Evolutionary conservation across 2,113 vertebrate species (phyloP).

Genomic region (Apodemus sylvaticus): DNA sequence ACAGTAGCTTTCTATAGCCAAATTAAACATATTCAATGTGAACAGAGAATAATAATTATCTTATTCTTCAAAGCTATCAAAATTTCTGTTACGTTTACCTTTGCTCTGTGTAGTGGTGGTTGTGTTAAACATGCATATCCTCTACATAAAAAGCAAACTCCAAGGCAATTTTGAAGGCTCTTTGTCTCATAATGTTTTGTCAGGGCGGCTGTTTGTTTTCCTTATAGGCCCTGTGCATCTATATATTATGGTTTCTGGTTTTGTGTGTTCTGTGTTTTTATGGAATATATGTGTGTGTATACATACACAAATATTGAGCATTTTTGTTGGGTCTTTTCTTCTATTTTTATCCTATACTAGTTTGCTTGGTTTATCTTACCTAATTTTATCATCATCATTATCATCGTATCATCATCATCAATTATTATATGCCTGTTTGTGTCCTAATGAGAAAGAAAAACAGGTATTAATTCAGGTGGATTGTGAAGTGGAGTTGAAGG

Average conservation of each 20-base stretch:
- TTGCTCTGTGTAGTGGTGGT: background rate
- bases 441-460: background rate
- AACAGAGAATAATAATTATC: background rate
- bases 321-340: background rate
- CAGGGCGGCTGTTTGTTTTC: background rate
- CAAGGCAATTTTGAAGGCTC: background rate
- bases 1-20: background rate
- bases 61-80: background rate
- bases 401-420: background rate
- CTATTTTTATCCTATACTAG: background rate
- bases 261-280: background rate
- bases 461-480: background rate
- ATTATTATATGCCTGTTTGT: background rate
- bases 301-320: background rate
- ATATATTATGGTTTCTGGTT: background rate
- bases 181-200: background rate
- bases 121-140: background rate
- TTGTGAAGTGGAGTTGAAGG: background rate
- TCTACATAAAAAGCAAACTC: background rate
- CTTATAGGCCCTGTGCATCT: background rate
- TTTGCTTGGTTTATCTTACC: background rate
- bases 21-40: background rate
- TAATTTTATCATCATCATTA: background rate
- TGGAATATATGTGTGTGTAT: background rate
- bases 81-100: background rate